Base-by-base conservation (phyloP, 2,888 invertebrate species). In the Acleris sparsana region DNA sequence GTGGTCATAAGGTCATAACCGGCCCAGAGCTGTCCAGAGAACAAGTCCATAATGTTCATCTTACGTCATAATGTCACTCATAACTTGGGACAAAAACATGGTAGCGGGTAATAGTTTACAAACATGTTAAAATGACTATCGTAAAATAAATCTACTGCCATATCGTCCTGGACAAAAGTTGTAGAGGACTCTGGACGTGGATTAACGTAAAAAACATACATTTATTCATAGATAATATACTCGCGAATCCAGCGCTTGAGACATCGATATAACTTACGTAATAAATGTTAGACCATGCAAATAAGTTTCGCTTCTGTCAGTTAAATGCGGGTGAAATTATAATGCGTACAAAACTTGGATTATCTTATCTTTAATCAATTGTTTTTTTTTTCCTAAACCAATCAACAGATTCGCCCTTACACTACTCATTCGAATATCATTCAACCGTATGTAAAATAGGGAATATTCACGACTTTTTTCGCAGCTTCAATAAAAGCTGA, bases 171-270 rank as follows among this genome's bases (percentile, higher is more conserved):
- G 39, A 39, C 13, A 13, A 39, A 11, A 39, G 13, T 33, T 33
- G 5, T 11, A 33, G 11, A 39, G 4, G 13, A 13, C 39, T 39
- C 13, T 13, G 13, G 39, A 39, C 39, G 39, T 13, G 13, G 78
- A 79, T 73, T 75, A 72, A 71, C 60, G 55, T 43, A 55, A 46
- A n/a, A 46, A 16, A 44, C 44, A 44, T 11, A 46, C 17, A 46
- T 46, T 46, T 7, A 46, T 46, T 46, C 5, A 46, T 46, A 46
- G 17, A 17, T 16, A 46, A 17, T 16, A 46, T 46, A 46, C n/a
- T 56, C 16, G 66, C 66, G 66, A 66, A 66, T 61, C 66, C 66
- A 66, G 66, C 66, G 66, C 66, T 66, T 62, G 48, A 53, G 17
- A 61, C 51, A 53, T 11, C 20, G 49, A 49, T 60, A 59, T 49